These are phyloP conservation scores for Tetragnatha versicolor DNA, from an alignment of 1,140 invertebrate species.

Conservation along the genomic window DNA sequence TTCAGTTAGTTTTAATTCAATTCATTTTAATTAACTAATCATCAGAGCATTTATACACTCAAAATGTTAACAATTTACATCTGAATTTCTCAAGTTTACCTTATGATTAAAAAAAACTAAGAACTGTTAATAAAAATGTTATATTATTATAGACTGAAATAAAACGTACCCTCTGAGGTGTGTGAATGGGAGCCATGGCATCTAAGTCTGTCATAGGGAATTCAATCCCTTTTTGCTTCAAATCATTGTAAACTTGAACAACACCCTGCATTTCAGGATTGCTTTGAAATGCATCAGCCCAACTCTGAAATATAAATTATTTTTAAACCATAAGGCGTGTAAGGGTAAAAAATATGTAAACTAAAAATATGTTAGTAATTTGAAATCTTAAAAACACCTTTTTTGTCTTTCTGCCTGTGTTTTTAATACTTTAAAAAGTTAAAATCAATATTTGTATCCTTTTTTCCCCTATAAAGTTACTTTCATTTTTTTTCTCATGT, in stretches of 20 bases:
- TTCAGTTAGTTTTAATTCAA: too few relatives aligned
- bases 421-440: too few relatives aligned
- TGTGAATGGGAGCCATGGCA: conserved; percentile 94
- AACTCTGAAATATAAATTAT: conserved; percentile 70
- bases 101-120: background rate
- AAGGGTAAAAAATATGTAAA: too few relatives aligned
- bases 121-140: background rate
- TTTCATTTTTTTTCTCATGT: too few relatives aligned
- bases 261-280: conserved; percentile 91
- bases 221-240: conserved; percentile 95
- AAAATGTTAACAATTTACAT: background rate
- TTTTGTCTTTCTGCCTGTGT: too few relatives aligned
- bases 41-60: background rate
- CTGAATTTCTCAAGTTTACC: background rate
- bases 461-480: too few relatives aligned
- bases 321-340: too few relatives aligned
- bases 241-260: conserved; percentile 90
- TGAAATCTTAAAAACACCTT: too few relatives aligned
- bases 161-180: conserved; percentile 85
- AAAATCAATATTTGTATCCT: too few relatives aligned
- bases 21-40: too few relatives aligned
- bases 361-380: too few relatives aligned
- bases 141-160: background rate
- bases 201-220: conserved; percentile 97
- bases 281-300: conserved; percentile 95